Evolutionary conservation across 2,113 vertebrate species (phyloP).

Genomic region (Calyptommatus sinebrachiatus): DNA sequence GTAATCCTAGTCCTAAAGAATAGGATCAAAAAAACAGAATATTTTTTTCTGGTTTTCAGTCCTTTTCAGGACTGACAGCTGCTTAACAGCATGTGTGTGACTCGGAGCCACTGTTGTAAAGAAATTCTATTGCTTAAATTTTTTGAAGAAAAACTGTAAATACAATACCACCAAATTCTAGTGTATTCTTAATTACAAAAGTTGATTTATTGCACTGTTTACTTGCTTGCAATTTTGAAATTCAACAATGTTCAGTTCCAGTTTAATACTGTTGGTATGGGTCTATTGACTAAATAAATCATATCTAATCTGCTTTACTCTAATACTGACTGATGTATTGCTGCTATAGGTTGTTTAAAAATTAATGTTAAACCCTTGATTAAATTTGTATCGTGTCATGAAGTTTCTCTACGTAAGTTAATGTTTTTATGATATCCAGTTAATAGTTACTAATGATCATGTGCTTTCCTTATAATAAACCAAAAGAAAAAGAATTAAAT

Average conservation of each 20-base stretch:
- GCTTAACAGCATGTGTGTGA: too few species aligned
- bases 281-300: too few species aligned
- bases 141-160: background rate
- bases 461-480: background rate
- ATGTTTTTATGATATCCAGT: background rate
- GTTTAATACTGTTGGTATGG: background rate
- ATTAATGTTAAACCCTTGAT: background rate
- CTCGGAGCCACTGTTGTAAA: background rate
- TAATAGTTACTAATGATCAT: background rate
- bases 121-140: background rate
- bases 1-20: too few species aligned
- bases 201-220: background rate
- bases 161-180: background rate
- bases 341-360: background rate
- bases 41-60: too few species aligned
- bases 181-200: background rate
- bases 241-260: background rate
- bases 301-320: too few species aligned
- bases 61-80: too few species aligned
- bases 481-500: background rate
- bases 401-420: background rate
- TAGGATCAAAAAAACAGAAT: too few species aligned
- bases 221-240: accelerated
- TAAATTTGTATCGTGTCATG: background rate
- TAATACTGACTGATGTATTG: background rate